phyloP scores from a whole-genome alignment of 2,888 invertebrate genomes.

The Corythucha ciliata region DNA sequence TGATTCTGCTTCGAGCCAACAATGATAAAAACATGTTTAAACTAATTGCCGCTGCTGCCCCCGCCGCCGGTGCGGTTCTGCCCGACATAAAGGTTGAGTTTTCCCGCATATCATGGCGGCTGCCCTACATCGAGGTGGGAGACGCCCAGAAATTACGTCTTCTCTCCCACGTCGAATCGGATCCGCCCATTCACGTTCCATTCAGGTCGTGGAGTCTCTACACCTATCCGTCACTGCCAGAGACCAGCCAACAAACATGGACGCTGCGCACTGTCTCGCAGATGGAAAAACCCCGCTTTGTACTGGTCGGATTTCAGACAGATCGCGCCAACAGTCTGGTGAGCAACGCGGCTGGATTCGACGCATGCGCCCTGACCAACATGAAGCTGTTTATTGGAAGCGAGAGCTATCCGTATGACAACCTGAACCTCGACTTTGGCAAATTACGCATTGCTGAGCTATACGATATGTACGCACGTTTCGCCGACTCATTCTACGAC shows the following conservation, averaged over 20 bases:
- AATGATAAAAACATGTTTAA: constrained; percentile 18
- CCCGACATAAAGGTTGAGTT: constrained; percentile 19
- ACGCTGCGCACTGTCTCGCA: constrained; percentile 36
- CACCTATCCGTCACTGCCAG: constrained; percentile 40
- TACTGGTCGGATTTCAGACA: constrained; percentile 41
- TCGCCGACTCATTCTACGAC: constrained; percentile 28
- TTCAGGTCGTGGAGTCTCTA: constrained; percentile 41
- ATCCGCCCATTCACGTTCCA: constrained; percentile 27
- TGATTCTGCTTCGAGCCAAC: constrained; percentile 10
- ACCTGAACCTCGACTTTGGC: constrained; percentile 37
- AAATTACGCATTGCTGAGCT: constrained; percentile 31
- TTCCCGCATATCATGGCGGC: constrained; percentile 30
- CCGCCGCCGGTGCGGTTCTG: constrained; percentile 3
- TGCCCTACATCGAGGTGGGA: constrained; percentile 30
- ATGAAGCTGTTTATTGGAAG: constrained; percentile 40
- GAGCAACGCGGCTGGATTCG: constrained; percentile 32
- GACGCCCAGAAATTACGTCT: constrained; percentile 30
- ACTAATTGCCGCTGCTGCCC: constrained; percentile 5
- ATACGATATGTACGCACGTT: constrained; percentile 16
- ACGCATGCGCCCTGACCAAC: constrained; percentile 39
- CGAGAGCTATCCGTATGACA: constrained; percentile 39
- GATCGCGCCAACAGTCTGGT: constrained; percentile 37
- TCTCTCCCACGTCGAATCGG: constrained; percentile 26
- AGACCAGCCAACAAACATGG: constrained; percentile 38
- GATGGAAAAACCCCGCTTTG: constrained; percentile 40